Percentiles rank a stretch among this genome's conserved stretches.
These are phyloP conservation scores for Ploceus nigricollis DNA, from an alignment of 2,113 vertebrate species.

Conservation along the genomic window DNA sequence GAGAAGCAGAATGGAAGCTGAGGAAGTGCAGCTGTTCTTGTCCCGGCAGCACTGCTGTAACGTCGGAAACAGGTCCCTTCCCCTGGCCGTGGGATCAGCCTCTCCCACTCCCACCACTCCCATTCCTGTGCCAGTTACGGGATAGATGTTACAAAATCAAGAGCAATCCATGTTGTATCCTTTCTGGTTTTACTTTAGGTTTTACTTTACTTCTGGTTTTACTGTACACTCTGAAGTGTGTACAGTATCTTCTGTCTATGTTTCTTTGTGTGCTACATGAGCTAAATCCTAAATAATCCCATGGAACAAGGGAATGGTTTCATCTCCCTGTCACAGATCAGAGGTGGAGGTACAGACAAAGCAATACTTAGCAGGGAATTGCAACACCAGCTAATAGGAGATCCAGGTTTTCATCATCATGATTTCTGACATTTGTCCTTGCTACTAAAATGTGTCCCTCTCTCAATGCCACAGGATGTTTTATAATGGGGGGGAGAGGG, in stretches of 20 bases:
- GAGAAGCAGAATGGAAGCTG: background rate
- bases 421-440: slow-evolving; percentile 36
- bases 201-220: background rate
- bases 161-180: background rate
- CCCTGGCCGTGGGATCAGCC: background rate
- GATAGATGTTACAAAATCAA: background rate
- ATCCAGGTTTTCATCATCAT: slow-evolving; percentile 11
- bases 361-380: background rate
- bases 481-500: background rate
- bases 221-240: background rate
- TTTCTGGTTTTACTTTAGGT: background rate
- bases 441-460: background rate
- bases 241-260: background rate
- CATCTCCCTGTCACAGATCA: background rate
- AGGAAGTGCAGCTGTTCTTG: background rate
- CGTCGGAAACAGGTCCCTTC: background rate
- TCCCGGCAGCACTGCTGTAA: background rate
- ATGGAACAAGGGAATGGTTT: background rate
- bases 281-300: background rate
- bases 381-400: background rate
- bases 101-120: background rate
- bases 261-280: background rate
- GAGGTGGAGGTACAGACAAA: background rate
- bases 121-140: background rate
- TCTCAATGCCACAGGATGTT: slow-evolving; percentile 42